Conservation (phyloP, 2,888 invertebrate genomes). For the Litoditis marina region DNA sequence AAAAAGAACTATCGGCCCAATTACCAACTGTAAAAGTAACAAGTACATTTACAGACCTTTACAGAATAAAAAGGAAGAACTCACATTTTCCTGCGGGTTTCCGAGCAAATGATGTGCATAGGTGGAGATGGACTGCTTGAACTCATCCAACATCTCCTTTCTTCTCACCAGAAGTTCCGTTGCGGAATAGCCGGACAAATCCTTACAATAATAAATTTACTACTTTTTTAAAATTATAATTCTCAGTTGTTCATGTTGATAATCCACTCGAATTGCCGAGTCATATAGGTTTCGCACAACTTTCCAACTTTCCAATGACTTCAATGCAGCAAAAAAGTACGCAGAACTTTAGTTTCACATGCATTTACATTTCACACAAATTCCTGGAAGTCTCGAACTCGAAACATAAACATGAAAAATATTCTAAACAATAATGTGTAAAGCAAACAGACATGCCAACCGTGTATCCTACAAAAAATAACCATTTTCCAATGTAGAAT, state of each 20-base stretch:
- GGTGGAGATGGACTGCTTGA: constrained; percentile 41
- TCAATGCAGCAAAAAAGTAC: not conserved
- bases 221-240: not conserved
- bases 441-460: constrained; percentile 1
- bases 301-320: too few species aligned
- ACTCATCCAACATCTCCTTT: constrained; percentile 36
- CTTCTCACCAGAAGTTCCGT: constrained; percentile 46
- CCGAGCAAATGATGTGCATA: constrained; percentile 35
- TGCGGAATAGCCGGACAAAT: constrained; percentile 46
- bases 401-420: not conserved
- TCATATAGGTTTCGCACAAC: too few species aligned
- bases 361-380: too few species aligned
- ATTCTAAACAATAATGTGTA: too few species aligned
- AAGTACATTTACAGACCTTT: not conserved
- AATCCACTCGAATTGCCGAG: too few species aligned
- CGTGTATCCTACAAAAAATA: too few species aligned
- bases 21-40: too few species aligned
- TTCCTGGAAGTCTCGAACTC: too few species aligned
- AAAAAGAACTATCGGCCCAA: too few species aligned
- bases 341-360: too few species aligned
- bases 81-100: constrained; percentile 60
- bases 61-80: constrained; percentile 13
- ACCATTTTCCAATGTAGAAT: too few species aligned
- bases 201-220: constrained; percentile 18
- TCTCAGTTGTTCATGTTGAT: too few species aligned